Percentiles rank a stretch among this genome's conserved stretches.
These are phyloP conservation scores for Troides helena DNA, from an alignment of 2,888 invertebrate genomes.

Conservation along the genomic window DNA sequence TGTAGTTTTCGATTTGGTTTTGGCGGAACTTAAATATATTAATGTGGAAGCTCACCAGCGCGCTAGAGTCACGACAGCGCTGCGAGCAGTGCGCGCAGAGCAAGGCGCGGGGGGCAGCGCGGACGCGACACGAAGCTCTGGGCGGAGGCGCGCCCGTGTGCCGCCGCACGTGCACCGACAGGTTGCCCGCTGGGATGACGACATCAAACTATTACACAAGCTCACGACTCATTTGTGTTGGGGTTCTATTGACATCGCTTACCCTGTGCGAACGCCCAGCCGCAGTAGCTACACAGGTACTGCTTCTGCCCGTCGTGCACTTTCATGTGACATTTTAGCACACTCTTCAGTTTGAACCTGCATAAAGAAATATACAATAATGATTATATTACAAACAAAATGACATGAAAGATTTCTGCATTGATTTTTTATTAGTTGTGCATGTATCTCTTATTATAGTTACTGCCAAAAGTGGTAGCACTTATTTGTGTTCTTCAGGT, in stretches of 20 bases:
- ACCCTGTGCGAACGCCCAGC: conserved; percentile 68
- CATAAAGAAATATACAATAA: conserved; percentile 31
- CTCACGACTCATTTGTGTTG: background rate
- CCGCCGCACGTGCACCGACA: conserved; percentile 61
- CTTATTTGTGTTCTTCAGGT: too few species aligned
- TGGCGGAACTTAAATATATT: too few species aligned
- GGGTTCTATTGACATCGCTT: conserved; percentile 1
- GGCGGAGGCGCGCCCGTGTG: conserved; percentile 64
- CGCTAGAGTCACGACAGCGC: conserved; percentile 59
- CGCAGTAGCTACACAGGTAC: conserved; percentile 65
- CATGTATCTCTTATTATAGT: too few species aligned
- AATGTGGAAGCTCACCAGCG: conserved; percentile 48
- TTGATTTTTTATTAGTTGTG: too few species aligned
- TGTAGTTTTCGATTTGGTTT: too few species aligned
- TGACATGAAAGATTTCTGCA: too few species aligned
- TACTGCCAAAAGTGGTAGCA: too few species aligned
- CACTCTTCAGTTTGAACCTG: conserved; percentile 69
- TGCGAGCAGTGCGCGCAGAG: conserved; percentile 60
- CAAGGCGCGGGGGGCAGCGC: conserved; percentile 42
- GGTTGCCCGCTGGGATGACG: conserved; percentile 54
- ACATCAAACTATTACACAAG: background rate
- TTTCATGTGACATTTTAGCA: conserved; percentile 62
- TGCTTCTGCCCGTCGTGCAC: conserved; percentile 61
- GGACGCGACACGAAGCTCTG: conserved; percentile 32
- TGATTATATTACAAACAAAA: too few species aligned